Evolutionary conservation across 2,113 vertebrate species (phyloP), one percentile per base, ranked within the genome.

Genomic region (Melanerpes formicivorus): DNA sequence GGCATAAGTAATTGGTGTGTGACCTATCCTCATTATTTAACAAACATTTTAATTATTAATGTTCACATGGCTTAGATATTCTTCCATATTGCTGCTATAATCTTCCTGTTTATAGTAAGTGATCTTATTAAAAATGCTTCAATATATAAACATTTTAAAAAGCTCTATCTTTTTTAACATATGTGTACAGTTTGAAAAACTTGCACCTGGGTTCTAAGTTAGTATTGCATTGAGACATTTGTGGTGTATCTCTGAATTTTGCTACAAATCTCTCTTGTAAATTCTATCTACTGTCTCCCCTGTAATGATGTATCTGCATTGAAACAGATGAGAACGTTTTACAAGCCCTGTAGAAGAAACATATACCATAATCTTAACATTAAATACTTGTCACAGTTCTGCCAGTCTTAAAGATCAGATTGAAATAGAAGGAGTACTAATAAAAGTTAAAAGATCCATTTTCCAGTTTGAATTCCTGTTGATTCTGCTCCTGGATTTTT

Each of bases 91-190:
- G 93, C 88, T 97, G 94, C 93, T 96, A 60, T 90, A 65, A 91
- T 93, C 95, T 93, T 91, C 84, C 63, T 80, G 23, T 0, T 74
- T 80, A 93, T 94, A 87, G n/a, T 87, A 90, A 63, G 23, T 80
- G 32, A 80, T 91, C 82, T 88, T 87, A 73, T 69, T 87, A 58
- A 90, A 91, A 88, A 89, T 48, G 56, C 87, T 96, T 96, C 88
- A 75, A 11, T 89, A 72, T 88, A 46, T 54, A 93, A 94, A 94
- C 82, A 78, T 90, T 97, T 96, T 90, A 19, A 93, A 92, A 95
- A 18, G 44, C 59, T 87, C 2, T 88, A 84, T 94, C 91, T 95
- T 96, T 95, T 93, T 91, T 78, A 95, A 89, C 70, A 78, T 86
- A 91, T 32, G 32, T 92, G 84, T 90, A 90, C 89, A 93, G 86